A percentile compares a stretch with the other conserved stretches of the same genome.
Conservation (phyloP, 2,888 invertebrate genomes). For the Drosophila emarginata region DNA sequence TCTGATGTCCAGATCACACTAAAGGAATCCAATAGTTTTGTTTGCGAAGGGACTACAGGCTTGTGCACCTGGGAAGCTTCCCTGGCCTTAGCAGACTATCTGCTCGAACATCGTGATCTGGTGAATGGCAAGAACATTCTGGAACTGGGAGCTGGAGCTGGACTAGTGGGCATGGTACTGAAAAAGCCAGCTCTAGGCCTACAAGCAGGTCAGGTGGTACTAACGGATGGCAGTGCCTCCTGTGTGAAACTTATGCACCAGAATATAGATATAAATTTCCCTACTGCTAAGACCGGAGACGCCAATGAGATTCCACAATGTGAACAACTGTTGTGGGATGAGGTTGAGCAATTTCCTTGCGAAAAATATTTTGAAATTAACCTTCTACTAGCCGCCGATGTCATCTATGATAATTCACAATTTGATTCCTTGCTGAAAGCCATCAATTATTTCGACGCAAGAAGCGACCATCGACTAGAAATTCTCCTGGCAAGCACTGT, state of each 20-base stretch:
- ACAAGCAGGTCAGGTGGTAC: constrained; percentile 83
- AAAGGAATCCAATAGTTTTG: constrained; percentile 88
- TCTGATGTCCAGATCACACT: constrained; percentile 84
- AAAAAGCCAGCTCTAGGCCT: constrained; percentile 84
- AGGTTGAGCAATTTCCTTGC: constrained; percentile 77
- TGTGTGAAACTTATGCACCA: constrained; percentile 86
- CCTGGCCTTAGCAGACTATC: constrained; percentile 88
- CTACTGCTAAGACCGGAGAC: constrained; percentile 6
- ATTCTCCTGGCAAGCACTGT: constrained; percentile 85
- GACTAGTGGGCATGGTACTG: constrained; percentile 87
- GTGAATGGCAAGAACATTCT: constrained; percentile 85
- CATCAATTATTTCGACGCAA: constrained; percentile 82
- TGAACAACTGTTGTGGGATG: constrained; percentile 83
- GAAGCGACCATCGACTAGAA: constrained; percentile 74
- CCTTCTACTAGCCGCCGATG: constrained; percentile 85
- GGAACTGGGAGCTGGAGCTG: constrained; percentile 91
- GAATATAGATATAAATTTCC: constrained; percentile 86
- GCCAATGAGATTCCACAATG: constrained; percentile 31
- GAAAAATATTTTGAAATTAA: constrained; percentile 80
- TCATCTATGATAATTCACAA: constrained; percentile 85
- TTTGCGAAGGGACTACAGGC: constrained; percentile 91
- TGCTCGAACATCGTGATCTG: constrained; percentile 83
- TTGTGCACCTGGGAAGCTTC: constrained; percentile 92
- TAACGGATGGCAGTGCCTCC: constrained; percentile 88
- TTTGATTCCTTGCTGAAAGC: constrained; percentile 83